Conservation (phyloP, 2,888 invertebrate genomes). For the Drosophila infuscata region DNA sequence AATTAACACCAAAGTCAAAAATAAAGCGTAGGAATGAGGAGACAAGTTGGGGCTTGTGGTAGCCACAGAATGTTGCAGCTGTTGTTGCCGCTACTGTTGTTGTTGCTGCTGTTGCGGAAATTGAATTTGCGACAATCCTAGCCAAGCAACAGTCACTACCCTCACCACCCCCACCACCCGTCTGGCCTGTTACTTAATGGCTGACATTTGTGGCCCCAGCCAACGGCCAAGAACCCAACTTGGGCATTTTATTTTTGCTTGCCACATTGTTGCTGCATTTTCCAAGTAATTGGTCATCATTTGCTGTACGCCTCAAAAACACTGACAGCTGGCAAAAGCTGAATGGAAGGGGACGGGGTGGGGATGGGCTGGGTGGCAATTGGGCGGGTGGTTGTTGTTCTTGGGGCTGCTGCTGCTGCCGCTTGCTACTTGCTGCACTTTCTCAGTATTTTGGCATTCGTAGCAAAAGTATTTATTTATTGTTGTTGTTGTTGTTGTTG, state of each 20-base stretch:
- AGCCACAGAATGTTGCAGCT: slow-evolving; percentile 25
- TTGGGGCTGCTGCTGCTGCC: not conserved
- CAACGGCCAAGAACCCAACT: slow-evolving; percentile 17
- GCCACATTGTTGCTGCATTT: slow-evolving; percentile 78
- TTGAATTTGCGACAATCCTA: slow-evolving; percentile 67
- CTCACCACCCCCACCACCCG: not conserved
- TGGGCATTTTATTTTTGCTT: slow-evolving; percentile 41
- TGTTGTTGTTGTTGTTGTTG: slow-evolving; percentile 23
- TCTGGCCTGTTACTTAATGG: slow-evolving; percentile 50
- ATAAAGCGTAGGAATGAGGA: not conserved
- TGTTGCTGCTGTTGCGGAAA: slow-evolving; percentile 66
- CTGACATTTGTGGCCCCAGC: slow-evolving; percentile 46
- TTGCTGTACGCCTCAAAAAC: slow-evolving; percentile 43
- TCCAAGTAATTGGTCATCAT: slow-evolving; percentile 78
- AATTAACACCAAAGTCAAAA: slow-evolving; percentile 75
- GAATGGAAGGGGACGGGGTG: too few relatives aligned
- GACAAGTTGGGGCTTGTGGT: slow-evolving; percentile 35
- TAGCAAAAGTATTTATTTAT: slow-evolving; percentile 53
- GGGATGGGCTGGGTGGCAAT: not conserved
- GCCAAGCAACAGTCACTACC: not conserved
- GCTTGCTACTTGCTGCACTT: slow-evolving; percentile 15
- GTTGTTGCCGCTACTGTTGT: slow-evolving; percentile 47
- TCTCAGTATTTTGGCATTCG: slow-evolving; percentile 40
- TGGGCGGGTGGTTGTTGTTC: not conserved
- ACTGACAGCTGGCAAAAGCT: slow-evolving; percentile 49